phyloP scores from a whole-genome alignment of 2,888 invertebrate species.

The Ferdinandea cuprea region DNA sequence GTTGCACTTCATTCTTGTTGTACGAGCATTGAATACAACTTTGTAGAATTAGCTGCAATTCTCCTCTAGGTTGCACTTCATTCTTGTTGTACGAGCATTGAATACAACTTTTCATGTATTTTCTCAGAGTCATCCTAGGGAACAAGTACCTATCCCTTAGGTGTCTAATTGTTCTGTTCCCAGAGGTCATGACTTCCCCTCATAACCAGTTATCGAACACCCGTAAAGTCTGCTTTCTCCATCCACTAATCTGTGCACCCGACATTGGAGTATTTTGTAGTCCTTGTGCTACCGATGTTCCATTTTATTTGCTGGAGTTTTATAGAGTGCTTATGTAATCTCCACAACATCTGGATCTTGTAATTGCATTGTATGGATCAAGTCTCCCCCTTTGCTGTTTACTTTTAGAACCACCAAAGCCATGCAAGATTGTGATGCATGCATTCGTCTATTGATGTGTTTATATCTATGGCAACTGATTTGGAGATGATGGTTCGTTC shows the following conservation, averaged over 20 bases:
- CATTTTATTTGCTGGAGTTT: not conserved
- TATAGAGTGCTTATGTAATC: not conserved
- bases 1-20: no score
- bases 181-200: no score
- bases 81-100: constrained; percentile 45
- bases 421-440: constrained; percentile 14
- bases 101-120: constrained; percentile 23
- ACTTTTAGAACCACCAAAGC: constrained; percentile 22
- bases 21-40: constrained; percentile 32
- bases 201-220: constrained; percentile 4
- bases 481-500: no score
- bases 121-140: constrained; percentile 20
- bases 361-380: not conserved
- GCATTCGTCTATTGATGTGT: not conserved
- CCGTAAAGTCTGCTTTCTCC: constrained; percentile 19
- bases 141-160: constrained; percentile 41
- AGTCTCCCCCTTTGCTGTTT: not conserved
- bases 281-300: not conserved
- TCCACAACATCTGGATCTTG: not conserved
- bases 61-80: constrained; percentile 35
- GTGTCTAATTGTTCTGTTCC: constrained; percentile 28
- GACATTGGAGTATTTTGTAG: constrained; percentile 3
- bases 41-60: constrained; percentile 26
- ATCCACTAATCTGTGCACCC: constrained; percentile 3
- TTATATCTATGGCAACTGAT: no score